Conservation (phyloP, 2,113 vertebrate species). For the Lophotis ruficrista region DNA sequence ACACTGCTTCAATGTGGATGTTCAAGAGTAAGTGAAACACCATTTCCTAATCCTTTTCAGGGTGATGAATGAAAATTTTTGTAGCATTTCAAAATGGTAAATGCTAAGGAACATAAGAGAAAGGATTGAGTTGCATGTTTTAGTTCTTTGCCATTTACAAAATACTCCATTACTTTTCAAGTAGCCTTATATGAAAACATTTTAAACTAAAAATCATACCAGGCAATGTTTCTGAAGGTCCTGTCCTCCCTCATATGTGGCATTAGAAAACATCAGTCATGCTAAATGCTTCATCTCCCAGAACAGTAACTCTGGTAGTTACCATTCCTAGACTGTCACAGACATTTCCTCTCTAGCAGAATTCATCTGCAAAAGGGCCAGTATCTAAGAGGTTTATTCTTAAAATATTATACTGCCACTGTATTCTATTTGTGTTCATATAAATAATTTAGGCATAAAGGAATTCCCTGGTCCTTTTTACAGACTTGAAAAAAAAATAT, state of each 20-base stretch:
- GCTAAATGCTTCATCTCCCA: not conserved
- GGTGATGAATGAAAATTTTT: not conserved
- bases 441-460: slow-evolving; percentile 37
- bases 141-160: not conserved
- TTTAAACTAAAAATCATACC: not conserved
- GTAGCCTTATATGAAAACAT: not conserved
- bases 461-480: not conserved
- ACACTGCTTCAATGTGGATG: not conserved
- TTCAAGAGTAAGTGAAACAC: not conserved
- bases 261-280: slow-evolving; percentile 8
- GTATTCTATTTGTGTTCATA: not conserved
- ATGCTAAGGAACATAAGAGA: not conserved
- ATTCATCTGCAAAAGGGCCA: not conserved
- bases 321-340: not conserved
- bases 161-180: not conserved
- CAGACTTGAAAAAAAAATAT: not conserved
- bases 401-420: slow-evolving; percentile 18
- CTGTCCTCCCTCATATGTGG: not conserved
- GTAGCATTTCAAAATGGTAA: not conserved
- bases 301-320: not conserved
- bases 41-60: not conserved
- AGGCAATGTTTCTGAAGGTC: not conserved
- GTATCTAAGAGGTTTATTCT: slow-evolving; percentile 21
- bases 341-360: not conserved
- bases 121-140: not conserved